Base-by-base conservation (phyloP, 2,113 vertebrate species). In the Acanthochromis polyacanthus region DNA sequence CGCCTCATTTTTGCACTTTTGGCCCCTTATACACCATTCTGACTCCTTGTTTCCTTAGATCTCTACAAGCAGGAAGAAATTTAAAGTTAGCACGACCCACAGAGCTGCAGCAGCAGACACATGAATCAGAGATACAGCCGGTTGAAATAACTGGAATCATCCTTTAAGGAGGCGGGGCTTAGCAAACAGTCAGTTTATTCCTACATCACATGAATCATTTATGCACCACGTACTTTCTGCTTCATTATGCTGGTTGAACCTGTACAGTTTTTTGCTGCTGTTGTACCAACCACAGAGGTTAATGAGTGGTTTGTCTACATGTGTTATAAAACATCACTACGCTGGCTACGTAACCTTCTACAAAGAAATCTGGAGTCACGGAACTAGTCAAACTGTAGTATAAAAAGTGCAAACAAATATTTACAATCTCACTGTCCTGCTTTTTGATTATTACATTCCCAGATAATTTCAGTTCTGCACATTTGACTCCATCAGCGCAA, bases 351-450 rank as follows among this genome's bases (percentile, higher is more conserved):
- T 40, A 55, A 46, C 22, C 40, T 79, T 56, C 66, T 40, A 61
- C 17, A 71, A 19, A 71, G 28, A 74, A 19, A 61, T 52, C 16
- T 5, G n/a, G 22, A 64, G 28, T 45, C 12, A 65, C 36, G 17
- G 55, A 71, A 72, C 30, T 40, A 16, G 45, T 85, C 56, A 80
- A 64, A 71, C 7, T 23, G 52, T 50, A 38, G 36, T 48, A 62
- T 25, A 75, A 60, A 32, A 90, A 75, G 70, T 83, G 60, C 71
- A 88, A 83, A 84, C 25, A 82, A 79, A 72, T 75, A 83, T 85
- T 70, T 90, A 91, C 85, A 87, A 62, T 80, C 78, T 80, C 9
- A 20, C 70, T 63, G 10, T 60, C 70, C 60, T 43, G 53, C 48
- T 38, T 36, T 25, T 23, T 30, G 16, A 67, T 66, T 57, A 6